A percentile compares a stretch with the other conserved stretches of the same genome.
phyloP scores from a whole-genome alignment of 2,888 invertebrate species.

The Eupeodes latifasciatus region DNA sequence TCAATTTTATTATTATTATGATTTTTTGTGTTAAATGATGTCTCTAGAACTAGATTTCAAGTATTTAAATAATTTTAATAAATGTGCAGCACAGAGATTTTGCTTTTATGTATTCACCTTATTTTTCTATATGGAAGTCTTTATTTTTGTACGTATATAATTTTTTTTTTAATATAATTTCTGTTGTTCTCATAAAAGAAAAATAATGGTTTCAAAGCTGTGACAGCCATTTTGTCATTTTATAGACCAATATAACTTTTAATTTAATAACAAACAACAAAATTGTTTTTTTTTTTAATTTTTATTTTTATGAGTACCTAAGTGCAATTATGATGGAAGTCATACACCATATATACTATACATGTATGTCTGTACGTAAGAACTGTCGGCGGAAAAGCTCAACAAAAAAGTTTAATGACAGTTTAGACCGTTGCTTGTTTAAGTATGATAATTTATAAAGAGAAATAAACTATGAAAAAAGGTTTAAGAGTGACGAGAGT shows the following conservation, averaged over 20 bases:
- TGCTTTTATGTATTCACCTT: background rate
- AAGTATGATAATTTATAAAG: too few species aligned
- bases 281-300: background rate
- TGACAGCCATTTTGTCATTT: background rate
- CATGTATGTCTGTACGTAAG: too few species aligned
- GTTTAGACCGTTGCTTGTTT: too few species aligned
- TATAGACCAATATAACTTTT: background rate
- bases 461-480: too few species aligned
- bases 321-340: too few species aligned
- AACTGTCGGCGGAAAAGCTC: too few species aligned
- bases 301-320: background rate
- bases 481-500: too few species aligned
- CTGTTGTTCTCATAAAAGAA: background rate
- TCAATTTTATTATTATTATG: background rate
- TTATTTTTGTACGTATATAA: background rate
- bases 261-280: conserved; percentile 5
- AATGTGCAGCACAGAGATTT: conserved; percentile 21
- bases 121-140: background rate
- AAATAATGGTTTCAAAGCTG: background rate
- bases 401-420: too few species aligned
- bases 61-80: conserved; percentile 31
- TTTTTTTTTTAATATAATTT: background rate
- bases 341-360: too few species aligned
- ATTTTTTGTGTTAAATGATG: background rate
- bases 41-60: conserved; percentile 12